Conservation (phyloP, 2,797 vertebrate species). For the Oophaga sylvatica region DNA sequence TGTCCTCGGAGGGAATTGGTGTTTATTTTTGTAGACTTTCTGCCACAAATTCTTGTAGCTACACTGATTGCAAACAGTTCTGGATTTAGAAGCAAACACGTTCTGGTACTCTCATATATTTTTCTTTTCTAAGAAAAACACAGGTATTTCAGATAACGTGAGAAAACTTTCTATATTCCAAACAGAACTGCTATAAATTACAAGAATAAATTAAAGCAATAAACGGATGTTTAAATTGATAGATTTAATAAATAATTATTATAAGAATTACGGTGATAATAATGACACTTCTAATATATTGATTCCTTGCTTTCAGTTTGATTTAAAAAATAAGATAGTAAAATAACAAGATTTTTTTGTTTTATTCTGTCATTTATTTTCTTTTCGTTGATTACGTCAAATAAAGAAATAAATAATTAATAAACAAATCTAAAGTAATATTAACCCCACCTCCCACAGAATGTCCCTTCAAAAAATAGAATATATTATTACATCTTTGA, state of each 20-base stretch:
- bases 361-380: too few species aligned
- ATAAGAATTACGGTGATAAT: too few species aligned
- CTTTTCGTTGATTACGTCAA: too few species aligned
- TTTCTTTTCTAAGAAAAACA: not conserved
- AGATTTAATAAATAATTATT: not conserved
- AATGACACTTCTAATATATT: too few species aligned
- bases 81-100: slow-evolving; percentile 13
- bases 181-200: not conserved
- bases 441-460: too few species aligned
- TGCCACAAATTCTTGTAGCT: slow-evolving; percentile 38
- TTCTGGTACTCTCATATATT: not conserved
- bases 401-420: too few species aligned
- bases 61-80: slow-evolving; percentile 34
- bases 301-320: too few species aligned
- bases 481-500: too few species aligned
- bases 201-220: not conserved
- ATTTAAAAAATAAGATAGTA: too few species aligned
- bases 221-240: not conserved
- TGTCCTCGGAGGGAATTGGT: slow-evolving; percentile 54
- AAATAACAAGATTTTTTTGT: too few species aligned
- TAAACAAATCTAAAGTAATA: too few species aligned
- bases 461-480: too few species aligned
- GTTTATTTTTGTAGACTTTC: slow-evolving; percentile 53
- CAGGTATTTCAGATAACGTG: not conserved
- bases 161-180: not conserved